Evolutionary conservation across 2,797 vertebrate species (phyloP).

Genomic region (Danionella dracula): DNA sequence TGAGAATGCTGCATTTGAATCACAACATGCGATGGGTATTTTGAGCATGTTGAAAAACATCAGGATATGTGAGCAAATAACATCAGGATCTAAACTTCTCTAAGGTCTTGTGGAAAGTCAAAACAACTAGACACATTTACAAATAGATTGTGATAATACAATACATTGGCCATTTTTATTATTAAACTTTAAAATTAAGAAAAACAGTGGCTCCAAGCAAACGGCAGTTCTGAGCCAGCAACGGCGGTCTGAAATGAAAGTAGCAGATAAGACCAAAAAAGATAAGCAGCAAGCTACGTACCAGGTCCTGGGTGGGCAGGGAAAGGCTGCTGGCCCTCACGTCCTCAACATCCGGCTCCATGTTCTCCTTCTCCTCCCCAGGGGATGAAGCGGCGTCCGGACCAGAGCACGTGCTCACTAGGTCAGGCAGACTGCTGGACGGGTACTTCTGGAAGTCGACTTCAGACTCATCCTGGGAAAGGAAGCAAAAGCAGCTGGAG

Average conservation of each 20-base stretch:
- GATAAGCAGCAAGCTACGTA: slow-evolving; percentile 59
- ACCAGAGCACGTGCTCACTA: slow-evolving; percentile 79
- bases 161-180: neutral
- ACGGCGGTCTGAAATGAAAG: slow-evolving; percentile 35
- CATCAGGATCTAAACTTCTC: too few species aligned
- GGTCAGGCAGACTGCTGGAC: slow-evolving; percentile 87
- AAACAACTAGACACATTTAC: neutral
- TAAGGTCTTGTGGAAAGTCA: neutral
- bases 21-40: slow-evolving; percentile 1
- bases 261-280: slow-evolving; percentile 38
- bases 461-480: slow-evolving; percentile 75
- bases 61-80: neutral
- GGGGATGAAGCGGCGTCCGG: slow-evolving; percentile 71
- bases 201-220: neutral
- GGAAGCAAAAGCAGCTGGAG: neutral
- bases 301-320: slow-evolving; percentile 59
- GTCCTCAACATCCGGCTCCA: slow-evolving; percentile 70
- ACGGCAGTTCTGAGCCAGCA: neutral
- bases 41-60: neutral
- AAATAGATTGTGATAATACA: neutral
- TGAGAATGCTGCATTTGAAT: neutral
- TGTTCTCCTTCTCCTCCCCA: slow-evolving; percentile 73
- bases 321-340: slow-evolving; percentile 56
- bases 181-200: too few species aligned
- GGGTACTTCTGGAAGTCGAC: slow-evolving; percentile 84